These are phyloP conservation scores for Mobula hypostoma DNA, from an alignment of 2,113 vertebrate species.

Conservation along the genomic window DNA sequence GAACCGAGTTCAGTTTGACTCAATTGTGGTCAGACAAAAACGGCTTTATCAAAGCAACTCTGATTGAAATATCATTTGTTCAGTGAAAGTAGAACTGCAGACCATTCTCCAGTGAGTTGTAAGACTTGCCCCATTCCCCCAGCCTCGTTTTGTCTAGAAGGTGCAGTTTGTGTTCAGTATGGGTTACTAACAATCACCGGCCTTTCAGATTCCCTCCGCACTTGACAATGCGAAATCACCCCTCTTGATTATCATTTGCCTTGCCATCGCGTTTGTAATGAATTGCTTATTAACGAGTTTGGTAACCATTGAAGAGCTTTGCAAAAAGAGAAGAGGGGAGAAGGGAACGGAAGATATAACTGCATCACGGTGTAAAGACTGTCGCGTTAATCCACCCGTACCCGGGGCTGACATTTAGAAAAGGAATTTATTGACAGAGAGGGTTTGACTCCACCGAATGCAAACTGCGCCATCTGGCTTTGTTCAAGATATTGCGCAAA, in stretches of 20 bases:
- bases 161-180: background rate
- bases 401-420: background rate
- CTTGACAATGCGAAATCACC: background rate
- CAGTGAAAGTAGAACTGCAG: background rate
- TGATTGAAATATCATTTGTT: background rate
- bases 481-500: background rate
- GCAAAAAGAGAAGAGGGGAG: too few relatives aligned
- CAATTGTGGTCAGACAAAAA: background rate
- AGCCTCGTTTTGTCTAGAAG: background rate
- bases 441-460: background rate
- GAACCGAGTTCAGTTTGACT: background rate
- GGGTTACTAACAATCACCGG: background rate
- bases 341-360: too few relatives aligned
- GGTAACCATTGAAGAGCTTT: background rate
- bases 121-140: too few relatives aligned
- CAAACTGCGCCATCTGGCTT: slow-evolving; percentile 22
- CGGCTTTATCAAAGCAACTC: background rate
- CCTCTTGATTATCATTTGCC: background rate
- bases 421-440: background rate
- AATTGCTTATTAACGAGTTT: background rate
- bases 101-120: background rate
- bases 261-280: background rate
- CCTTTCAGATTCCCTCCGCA: too few relatives aligned
- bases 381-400: background rate
- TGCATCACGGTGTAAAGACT: too few relatives aligned